These are phyloP conservation scores for Chitala chitala DNA, from an alignment of 2,113 vertebrate genomes.

Conservation along the genomic window DNA sequence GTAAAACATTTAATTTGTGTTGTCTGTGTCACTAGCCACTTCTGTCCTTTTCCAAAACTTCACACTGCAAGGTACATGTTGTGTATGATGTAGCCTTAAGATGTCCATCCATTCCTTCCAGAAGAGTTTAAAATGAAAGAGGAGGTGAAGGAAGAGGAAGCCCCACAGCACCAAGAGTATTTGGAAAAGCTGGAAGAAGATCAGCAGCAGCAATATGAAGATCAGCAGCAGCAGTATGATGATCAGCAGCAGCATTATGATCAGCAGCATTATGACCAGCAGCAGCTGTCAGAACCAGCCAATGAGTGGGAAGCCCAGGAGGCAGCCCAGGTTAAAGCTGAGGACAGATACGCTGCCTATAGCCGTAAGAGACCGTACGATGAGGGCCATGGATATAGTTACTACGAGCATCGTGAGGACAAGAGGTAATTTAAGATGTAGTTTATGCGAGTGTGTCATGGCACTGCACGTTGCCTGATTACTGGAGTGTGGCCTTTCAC, in stretches of 20 bases:
- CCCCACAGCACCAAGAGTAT: background rate
- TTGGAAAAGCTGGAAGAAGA: slow-evolving; percentile 42
- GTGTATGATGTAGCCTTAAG: background rate
- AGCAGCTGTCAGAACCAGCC: background rate
- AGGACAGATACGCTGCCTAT: slow-evolving; percentile 40
- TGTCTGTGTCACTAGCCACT: too few species aligned
- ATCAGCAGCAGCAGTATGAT: slow-evolving; percentile 45
- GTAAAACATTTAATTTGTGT: too few species aligned
- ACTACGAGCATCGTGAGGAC: slow-evolving; percentile 71
- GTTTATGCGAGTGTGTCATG: too few species aligned
- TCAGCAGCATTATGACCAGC: slow-evolving; percentile 40
- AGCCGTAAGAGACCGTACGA: slow-evolving; percentile 67
- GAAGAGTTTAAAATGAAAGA: slow-evolving; percentile 14
- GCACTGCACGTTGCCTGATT: background rate
- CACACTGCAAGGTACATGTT: background rate
- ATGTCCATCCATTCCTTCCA: background rate
- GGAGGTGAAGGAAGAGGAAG: slow-evolving; percentile 15
- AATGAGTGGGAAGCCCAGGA: slow-evolving; percentile 20
- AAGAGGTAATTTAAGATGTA: slow-evolving; percentile 50
- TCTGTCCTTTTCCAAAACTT: background rate
- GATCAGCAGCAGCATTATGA: slow-evolving; percentile 25
- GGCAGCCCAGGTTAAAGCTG: slow-evolving; percentile 34
- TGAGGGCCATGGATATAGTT: slow-evolving; percentile 62
- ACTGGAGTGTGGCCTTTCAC: background rate
- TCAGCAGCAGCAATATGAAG: background rate